A percentile compares a stretch with the other conserved stretches of the same genome.
Evolutionary conservation across 92 coral and sea anemone species (phyloP).

Genomic region (Galaxea fascicularis): DNA sequence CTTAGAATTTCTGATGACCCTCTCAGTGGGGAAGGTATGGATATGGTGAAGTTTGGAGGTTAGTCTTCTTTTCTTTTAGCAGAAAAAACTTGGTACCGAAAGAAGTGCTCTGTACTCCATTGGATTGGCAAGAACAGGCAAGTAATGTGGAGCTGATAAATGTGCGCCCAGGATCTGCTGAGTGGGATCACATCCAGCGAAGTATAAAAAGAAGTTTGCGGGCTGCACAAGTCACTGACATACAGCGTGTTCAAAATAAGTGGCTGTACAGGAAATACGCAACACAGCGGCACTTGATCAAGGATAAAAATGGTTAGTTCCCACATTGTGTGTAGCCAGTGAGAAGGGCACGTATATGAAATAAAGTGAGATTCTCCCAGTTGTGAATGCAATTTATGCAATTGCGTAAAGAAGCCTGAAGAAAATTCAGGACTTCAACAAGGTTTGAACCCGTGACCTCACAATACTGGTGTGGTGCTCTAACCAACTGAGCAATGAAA

Average conservation of each 20-base stretch:
- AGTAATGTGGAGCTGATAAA: slow-evolving; percentile 37
- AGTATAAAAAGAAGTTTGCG: slow-evolving; percentile 55
- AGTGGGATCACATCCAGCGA: slow-evolving; percentile 69
- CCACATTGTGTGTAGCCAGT: background rate
- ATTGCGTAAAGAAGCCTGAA: no score
- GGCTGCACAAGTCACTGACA: slow-evolving; percentile 40
- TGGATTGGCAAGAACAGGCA: slow-evolving; percentile 48
- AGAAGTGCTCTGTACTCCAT: slow-evolving; percentile 46
- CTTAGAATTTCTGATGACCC: no score
- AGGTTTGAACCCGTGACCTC: no score
- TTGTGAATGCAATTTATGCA: no score
- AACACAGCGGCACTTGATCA: slow-evolving; percentile 69
- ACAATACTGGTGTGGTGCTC: no score
- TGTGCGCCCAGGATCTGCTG: slow-evolving; percentile 73
- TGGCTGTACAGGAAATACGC: slow-evolving; percentile 82
- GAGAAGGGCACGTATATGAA: background rate
- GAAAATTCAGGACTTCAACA: no score
- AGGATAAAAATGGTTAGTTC: slow-evolving; percentile 77
- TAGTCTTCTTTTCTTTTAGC: background rate
- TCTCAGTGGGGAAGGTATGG: no score
- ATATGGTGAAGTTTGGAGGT: no score
- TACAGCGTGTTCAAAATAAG: slow-evolving; percentile 77
- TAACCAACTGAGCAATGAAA: no score
- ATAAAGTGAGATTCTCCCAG: no score
- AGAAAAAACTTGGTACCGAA: slow-evolving; percentile 34